Conservation (phyloP, 2,797 vertebrate species). For the Luscinia megarhynchos region DNA sequence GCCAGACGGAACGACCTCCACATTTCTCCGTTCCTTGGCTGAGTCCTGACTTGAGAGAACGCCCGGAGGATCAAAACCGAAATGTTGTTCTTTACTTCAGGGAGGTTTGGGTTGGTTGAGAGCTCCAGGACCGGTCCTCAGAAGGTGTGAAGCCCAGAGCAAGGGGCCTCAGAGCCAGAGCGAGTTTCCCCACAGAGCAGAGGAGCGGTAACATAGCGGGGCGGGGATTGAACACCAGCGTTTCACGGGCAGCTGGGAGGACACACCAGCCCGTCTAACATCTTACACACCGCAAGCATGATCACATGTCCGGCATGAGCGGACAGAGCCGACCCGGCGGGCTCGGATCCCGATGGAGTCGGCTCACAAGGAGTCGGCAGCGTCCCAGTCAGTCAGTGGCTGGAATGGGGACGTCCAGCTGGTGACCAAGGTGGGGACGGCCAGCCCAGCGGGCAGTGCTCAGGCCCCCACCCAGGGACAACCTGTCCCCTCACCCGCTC, state of each 20-base stretch:
- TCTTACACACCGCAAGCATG: not conserved
- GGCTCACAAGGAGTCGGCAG: not conserved
- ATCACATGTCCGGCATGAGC: too few relatives aligned
- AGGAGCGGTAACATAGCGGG: not conserved
- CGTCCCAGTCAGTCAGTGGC: not conserved
- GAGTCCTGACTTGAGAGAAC: not conserved
- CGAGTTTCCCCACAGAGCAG: not conserved
- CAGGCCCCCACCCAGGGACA: rapidly evolving
- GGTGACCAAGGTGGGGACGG: not conserved
- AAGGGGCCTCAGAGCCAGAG: not conserved
- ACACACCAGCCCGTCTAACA: not conserved
- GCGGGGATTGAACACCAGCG: not conserved
- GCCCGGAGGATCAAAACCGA: not conserved
- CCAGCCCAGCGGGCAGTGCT: not conserved
- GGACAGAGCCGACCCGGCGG: not conserved
- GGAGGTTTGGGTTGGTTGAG: not conserved
- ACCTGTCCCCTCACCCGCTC: rapidly evolving
- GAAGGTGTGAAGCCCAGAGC: not conserved
- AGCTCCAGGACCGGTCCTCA: not conserved
- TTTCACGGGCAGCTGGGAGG: not conserved
- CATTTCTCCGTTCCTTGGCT: not conserved
- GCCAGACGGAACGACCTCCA: not conserved
- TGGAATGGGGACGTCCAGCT: not conserved
- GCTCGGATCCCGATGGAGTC: rapidly evolving
- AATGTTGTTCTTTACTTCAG: not conserved